Evolutionary conservation across 2,797 vertebrate genomes (phyloP).

Genomic region (Anguilla megastoma): DNA sequence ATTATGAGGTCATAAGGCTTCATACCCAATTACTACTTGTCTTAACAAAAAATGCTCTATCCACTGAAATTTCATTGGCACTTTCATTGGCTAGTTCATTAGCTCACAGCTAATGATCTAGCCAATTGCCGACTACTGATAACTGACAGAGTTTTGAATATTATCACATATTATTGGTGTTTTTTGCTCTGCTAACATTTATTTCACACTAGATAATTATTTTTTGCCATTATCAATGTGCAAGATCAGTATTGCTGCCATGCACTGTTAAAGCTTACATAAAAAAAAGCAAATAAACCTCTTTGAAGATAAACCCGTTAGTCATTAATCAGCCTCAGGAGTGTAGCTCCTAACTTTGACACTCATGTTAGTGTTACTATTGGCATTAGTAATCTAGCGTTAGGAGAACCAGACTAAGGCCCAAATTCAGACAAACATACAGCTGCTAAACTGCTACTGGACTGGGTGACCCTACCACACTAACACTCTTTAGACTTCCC

Average conservation of each 20-base stretch:
- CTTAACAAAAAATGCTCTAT: background rate
- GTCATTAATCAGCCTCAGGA: slow-evolving; percentile 33
- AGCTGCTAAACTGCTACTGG: background rate
- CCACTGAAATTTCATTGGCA: background rate
- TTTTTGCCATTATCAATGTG: background rate
- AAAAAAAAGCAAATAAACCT: background rate
- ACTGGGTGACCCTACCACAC: background rate
- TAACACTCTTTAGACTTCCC: background rate
- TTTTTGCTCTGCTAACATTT: background rate
- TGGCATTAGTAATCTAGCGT: background rate
- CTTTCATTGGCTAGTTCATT: no score
- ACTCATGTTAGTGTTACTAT: background rate
- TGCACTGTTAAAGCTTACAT: background rate
- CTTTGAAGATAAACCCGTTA: slow-evolving; percentile 29
- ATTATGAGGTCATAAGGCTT: background rate
- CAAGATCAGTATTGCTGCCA: background rate
- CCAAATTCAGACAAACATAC: slow-evolving; percentile 14
- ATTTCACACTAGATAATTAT: slow-evolving; percentile 3
- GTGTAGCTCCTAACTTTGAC: background rate
- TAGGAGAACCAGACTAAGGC: background rate
- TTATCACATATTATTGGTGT: background rate
- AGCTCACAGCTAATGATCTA: background rate
- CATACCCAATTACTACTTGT: background rate
- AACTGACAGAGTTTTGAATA: background rate
- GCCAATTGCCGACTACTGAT: background rate